Base-by-base conservation (phyloP, 2,113 vertebrate species). In the Pipra filicauda region DNA sequence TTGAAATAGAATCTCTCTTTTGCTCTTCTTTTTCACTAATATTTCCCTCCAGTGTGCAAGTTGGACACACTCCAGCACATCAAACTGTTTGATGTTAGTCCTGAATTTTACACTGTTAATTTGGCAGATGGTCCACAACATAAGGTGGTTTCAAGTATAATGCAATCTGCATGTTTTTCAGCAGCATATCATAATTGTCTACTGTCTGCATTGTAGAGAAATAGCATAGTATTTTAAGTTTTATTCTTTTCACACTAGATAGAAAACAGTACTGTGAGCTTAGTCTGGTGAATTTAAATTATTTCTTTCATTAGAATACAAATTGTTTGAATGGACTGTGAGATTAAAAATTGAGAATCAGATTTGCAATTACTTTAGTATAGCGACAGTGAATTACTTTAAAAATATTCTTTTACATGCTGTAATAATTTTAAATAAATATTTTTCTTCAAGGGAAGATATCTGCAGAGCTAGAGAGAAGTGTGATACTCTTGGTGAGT, bases 401-500 rank as follows among this genome's bases (percentile, higher is more conserved):
- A 2, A 62, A 73, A 85, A 69, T 77, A 20, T 41, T 94, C 20
- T 95, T 86, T 75, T 66, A 48, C 26, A 66, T 93, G 28, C 3
- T 62, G 31, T 95, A 93, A 79, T 94, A 43, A 82, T 92, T 96
- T 88, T 46, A 94, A 93, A 90, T 91, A 85, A 65, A 85, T 76
- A 20, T 97, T 97, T 97, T 97, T 64, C 52, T 97, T 98, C 54
- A 97, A 99, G 99, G 98, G 99, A 99, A 98, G 99, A 99, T 97
- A 99, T 99, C 95, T 99, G 99, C 98, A 98, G 99, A 92, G 98
- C 98, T 43, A 99, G 98, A 98, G 99, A 99, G 95, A 99, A 99
- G 97, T 99, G 99, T 90, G 99, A 99, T 97, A 99, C 99, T 5
- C 97, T 99, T 97, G 99, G 99, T 99, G 98, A 99, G 98, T 97